Evolutionary conservation across 2,888 invertebrate species (phyloP).

Genomic region (Heliconius charithonia): DNA sequence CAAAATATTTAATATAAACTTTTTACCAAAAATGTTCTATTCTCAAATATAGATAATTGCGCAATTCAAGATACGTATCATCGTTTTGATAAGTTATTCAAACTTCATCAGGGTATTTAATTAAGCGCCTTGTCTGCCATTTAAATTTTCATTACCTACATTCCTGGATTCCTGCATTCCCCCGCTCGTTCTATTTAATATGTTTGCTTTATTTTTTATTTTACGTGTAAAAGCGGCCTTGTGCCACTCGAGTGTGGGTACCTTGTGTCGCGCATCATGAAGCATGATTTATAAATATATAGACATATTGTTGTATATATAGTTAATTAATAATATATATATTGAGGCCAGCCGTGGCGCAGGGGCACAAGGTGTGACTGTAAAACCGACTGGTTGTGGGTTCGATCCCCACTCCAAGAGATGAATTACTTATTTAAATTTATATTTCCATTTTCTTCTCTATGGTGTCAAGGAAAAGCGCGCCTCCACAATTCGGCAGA

Average conservation of each 20-base stretch:
- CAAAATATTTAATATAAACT: not conserved
- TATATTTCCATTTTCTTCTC: too few species aligned
- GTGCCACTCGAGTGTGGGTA: not conserved
- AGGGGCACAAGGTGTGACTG: too few species aligned
- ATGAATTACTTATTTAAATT: too few species aligned
- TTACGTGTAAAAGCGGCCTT: not conserved
- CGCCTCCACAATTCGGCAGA: too few species aligned
- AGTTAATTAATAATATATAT: too few species aligned
- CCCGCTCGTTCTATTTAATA: slow-evolving; percentile 1
- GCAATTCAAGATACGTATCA: not conserved
- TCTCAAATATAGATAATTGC: not conserved
- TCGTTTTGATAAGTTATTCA: slow-evolving; percentile 35
- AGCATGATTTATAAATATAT: not conserved
- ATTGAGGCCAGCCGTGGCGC: too few species aligned
- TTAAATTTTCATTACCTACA: slow-evolving; percentile 42
- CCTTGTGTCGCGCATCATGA: too few species aligned
- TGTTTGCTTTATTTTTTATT: slow-evolving; percentile 8
- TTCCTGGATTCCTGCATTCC: slow-evolving; percentile 27
- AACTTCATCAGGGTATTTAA: slow-evolving; percentile 45
- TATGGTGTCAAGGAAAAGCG: too few species aligned
- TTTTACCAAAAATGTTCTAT: not conserved
- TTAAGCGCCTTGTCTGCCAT: slow-evolving; percentile 36
- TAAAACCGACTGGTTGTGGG: too few species aligned
- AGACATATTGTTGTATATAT: not conserved
- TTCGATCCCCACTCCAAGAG: too few species aligned